phyloP scores from a whole-genome alignment of 2,888 invertebrate species.

The Nephrotoma guestfalica region DNA sequence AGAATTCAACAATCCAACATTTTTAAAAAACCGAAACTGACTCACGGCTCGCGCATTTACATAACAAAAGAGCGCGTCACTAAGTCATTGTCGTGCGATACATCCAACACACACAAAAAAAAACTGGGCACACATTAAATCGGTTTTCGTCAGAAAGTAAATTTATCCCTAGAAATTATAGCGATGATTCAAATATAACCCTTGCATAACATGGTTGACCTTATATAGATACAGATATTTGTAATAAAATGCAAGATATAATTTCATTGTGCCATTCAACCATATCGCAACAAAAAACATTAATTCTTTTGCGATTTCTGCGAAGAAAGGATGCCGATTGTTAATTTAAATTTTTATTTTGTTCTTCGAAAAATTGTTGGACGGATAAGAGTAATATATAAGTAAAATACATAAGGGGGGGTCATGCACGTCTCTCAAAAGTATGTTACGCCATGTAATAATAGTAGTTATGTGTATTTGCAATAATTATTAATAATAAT shows the following conservation, averaged over 20 bases:
- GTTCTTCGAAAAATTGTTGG: neutral
- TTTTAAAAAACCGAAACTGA: too few relatives aligned
- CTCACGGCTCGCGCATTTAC: neutral
- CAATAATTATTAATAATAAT: neutral
- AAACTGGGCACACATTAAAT: neutral
- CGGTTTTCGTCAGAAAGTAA: neutral
- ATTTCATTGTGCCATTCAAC: neutral
- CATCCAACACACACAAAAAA: too few relatives aligned
- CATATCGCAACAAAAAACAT: neutral
- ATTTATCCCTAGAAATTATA: neutral
- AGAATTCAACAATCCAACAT: too few relatives aligned
- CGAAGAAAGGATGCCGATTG: neutral
- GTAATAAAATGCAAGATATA: neutral
- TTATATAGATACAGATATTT: neutral
- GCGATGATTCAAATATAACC: neutral
- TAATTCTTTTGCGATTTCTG: neutral
- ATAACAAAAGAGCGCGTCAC: neutral
- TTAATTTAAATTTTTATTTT: neutral
- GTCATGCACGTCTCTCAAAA: neutral
- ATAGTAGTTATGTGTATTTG: neutral
- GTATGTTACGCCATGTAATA: neutral
- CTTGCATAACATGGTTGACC: neutral
- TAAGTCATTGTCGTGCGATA: too few relatives aligned
- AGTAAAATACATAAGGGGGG: neutral
- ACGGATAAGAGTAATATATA: neutral